Percentiles rank a stretch among this genome's conserved stretches.
phyloP scores from a whole-genome alignment of 2,113 vertebrate species.

The Tetraodon nigroviridis region DNA sequence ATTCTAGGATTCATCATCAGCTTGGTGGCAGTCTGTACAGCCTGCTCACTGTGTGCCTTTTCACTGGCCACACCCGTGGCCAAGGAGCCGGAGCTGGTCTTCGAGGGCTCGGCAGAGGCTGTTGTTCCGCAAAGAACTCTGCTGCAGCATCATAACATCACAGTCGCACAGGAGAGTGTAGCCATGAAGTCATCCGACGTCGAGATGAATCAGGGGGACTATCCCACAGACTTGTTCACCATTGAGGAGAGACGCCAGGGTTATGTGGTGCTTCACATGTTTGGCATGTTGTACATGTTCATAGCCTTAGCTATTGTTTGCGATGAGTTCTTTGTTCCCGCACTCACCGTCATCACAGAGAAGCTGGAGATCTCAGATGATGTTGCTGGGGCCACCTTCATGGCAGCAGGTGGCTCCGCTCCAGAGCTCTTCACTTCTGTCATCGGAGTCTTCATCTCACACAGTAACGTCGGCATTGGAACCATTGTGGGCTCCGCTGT shows the following conservation, averaged over 20 bases:
- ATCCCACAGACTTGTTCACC: constrained; percentile 86
- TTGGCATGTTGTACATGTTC: constrained; percentile 99
- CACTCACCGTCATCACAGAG: constrained; percentile 94
- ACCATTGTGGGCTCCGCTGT: constrained; percentile 96
- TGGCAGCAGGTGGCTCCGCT: constrained; percentile 96
- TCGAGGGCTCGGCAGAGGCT: constrained; percentile 39
- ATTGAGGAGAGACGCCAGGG: constrained; percentile 86
- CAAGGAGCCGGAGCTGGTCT: constrained; percentile 30
- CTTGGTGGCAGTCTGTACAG: constrained; percentile 79
- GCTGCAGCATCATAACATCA: constrained; percentile 75
- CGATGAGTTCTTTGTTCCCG: constrained; percentile 97
- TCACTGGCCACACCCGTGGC: constrained; percentile 71
- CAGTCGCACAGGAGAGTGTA: constrained; percentile 49
- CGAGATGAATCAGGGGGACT: constrained; percentile 81
- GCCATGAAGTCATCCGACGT: constrained; percentile 58
- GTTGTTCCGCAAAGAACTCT: constrained; percentile 81
- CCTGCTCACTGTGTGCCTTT: constrained; percentile 90
- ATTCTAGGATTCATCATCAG: constrained; percentile 83
- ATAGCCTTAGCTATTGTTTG: constrained; percentile 96
- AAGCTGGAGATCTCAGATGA: constrained; percentile 94
- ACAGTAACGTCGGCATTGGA: constrained; percentile 96
- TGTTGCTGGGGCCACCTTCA: constrained; percentile 96
- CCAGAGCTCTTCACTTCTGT: constrained; percentile 97
- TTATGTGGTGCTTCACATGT: constrained; percentile 84
- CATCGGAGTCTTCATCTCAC: constrained; percentile 94